Base-by-base conservation (phyloP, 2,888 invertebrate species). In the Plemyria rubiginata region DNA sequence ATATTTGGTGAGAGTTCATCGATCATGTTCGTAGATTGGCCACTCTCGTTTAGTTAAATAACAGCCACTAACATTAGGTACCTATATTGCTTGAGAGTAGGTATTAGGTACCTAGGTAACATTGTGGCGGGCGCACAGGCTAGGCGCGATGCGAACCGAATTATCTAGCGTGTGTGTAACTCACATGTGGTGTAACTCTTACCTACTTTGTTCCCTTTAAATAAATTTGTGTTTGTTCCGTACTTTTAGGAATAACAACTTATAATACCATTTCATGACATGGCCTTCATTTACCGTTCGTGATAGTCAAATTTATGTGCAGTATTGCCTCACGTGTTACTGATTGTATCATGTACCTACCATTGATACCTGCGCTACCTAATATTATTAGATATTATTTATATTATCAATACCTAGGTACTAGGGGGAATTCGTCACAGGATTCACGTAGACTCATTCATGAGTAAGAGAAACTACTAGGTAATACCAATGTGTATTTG, bases 71-170 rank as follows among this genome's bases (percentile, higher is more conserved):
- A 74, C 68, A 53, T 60, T 56, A n/a, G n/a, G n/a, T n/a, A n/a
- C n/a, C n/a, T n/a, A 57, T 65, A 59, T 46, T 67, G 75, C 70
- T 71, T 67, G 66, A 75, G 73, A 3, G 3, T 1, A 22, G n/a
- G n/a, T n/a, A n/a, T 75, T 29, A 29, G 29, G 29, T 29, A 29
- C 29, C n/a, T n/a, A n/a, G n/a, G 22, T 32, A 55, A 62, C 53
- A 75, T 71, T 70, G 41, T 59, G 52, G 46, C 59, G 36, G 45
- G 41, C 70, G n/a, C n/a, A n/a, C n/a, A n/a, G n/a, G n/a, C n/a
- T n/a, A 69, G 79, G 77, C 76, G 76, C 74, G 74, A 82, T 85
- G 86, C 84, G 85, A 85, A 85, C 85, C 82, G 75, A 86, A 85
- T 78, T 70, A 74, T 78, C 66, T 61, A 56, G 57, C 56, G n/a